Base-by-base conservation (phyloP, 2,888 invertebrate species). In the Synanthedon formicaeformis region DNA sequence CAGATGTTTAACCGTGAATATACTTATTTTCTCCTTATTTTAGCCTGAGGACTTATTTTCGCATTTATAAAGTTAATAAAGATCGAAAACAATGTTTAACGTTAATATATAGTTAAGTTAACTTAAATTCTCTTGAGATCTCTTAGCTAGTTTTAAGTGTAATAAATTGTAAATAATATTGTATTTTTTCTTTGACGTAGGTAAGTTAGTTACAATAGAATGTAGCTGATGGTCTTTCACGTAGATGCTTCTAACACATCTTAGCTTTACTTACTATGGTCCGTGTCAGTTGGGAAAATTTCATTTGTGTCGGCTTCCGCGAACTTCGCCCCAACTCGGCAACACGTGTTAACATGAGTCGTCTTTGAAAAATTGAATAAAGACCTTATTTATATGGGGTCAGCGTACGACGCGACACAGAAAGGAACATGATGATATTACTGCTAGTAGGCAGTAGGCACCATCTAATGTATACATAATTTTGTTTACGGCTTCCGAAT, bases 351-450 rank as follows among this genome's bases (percentile, higher is more conserved):
- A 81, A 79, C 85, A 79, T 70, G 75, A 74, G 66, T 78, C 78
- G 69, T 79, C 82, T 85, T 82, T 80, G 81, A 84, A 86, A 81
- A 84, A 85, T 75, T 81, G 78, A 75, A 78, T 83, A 83, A 81
- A 72, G 68, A 73, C 77, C 86, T 82, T 84, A 84, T 86, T 85
- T 85, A 79, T 86, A 84, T 86, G 84, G 79, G 80, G 71, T 80
- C 68, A 78, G 78, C 85, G 85, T 85, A 73, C 77, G 73, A 63
- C 63, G 73, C 76, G 76, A 81, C 82, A 68, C 66, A 81, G 74
- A 78, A 78, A 75, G 78, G 34, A 78, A 76, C 80, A 80, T 81
- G 80, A 82, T 82, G 71, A 75, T 79, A 81, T 84, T 84, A 85
- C 81, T 69, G 78, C 70, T 73, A 66, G 71, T 65, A 58, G 67